Percentiles rank a stretch among this genome's conserved stretches.
Conservation (phyloP, 2,113 vertebrate genomes). For the Larimichthys polyactis region DNA sequence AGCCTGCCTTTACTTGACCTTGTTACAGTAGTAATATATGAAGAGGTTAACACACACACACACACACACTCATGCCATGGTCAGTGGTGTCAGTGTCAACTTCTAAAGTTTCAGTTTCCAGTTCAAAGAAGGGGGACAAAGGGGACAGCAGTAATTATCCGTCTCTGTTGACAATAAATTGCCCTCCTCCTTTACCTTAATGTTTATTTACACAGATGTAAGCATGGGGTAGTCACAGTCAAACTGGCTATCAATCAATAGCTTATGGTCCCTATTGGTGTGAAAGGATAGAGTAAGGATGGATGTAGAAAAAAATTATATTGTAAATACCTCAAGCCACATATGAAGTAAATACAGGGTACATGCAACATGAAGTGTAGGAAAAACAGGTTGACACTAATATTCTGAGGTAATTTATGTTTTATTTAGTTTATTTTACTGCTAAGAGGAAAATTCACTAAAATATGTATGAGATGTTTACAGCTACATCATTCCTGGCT, state of each 20-base stretch:
- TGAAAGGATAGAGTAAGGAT: too few species aligned
- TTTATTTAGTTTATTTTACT: not conserved
- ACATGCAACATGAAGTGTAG: not conserved
- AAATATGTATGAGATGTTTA: not conserved
- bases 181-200: not conserved
- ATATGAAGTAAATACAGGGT: not conserved
- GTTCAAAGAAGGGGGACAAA: conserved; percentile 5
- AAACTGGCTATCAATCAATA: not conserved
- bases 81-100: conserved; percentile 40
- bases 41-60: conserved; percentile 33
- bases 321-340: not conserved
- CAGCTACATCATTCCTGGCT: not conserved
- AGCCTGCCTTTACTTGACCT: conserved; percentile 52
- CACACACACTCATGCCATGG: not conserved
- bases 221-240: not conserved
- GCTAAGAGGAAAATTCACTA: not conserved
- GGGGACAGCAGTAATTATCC: conserved; percentile 24
- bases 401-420: not conserved
- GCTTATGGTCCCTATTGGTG: not conserved
- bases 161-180: conserved; percentile 14
- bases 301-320: not conserved
- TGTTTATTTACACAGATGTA: not conserved
- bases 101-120: conserved; percentile 50
- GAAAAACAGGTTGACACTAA: not conserved
- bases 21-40: conserved; percentile 28